Conservation (phyloP, 2,888 invertebrate species). For the Diploptera punctata region DNA sequence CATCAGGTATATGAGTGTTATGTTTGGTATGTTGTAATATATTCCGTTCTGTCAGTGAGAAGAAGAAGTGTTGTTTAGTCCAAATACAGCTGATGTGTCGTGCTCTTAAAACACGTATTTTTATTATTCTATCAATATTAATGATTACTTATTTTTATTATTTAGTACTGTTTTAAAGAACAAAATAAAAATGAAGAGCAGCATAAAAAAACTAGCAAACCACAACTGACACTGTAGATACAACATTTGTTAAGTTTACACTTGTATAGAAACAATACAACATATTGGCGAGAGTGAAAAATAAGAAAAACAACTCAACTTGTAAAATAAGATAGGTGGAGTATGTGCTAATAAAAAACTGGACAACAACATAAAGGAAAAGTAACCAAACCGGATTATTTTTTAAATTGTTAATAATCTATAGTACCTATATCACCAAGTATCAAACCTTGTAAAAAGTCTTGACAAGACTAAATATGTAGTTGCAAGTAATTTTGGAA, state of each 20-base stretch:
- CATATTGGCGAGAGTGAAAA: neutral
- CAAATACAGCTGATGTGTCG: too few relatives aligned
- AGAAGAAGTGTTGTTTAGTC: too few relatives aligned
- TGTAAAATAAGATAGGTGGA: neutral
- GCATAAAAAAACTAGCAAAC: neutral
- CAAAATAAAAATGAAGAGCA: neutral
- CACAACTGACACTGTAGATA: constrained; percentile 2
- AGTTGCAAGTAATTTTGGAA: neutral
- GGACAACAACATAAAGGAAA: neutral
- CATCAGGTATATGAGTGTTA: too few relatives aligned
- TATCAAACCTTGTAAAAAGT: neutral
- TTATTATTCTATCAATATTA: too few relatives aligned
- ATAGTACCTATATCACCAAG: neutral
- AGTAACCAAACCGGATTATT: constrained; percentile 23
- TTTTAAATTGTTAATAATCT: neutral
- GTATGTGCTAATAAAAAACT: constrained; percentile 14
- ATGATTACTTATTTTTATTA: too few relatives aligned
- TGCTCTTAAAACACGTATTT: too few relatives aligned
- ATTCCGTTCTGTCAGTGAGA: too few relatives aligned
- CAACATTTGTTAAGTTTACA: constrained; percentile 12
- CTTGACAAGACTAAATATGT: neutral
- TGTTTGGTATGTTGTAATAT: too few relatives aligned
- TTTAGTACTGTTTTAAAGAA: too few relatives aligned
- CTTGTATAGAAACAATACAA: neutral
- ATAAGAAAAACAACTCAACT: neutral